Conservation (phyloP, 2,113 vertebrate species). For the Etia nguti region DNA sequence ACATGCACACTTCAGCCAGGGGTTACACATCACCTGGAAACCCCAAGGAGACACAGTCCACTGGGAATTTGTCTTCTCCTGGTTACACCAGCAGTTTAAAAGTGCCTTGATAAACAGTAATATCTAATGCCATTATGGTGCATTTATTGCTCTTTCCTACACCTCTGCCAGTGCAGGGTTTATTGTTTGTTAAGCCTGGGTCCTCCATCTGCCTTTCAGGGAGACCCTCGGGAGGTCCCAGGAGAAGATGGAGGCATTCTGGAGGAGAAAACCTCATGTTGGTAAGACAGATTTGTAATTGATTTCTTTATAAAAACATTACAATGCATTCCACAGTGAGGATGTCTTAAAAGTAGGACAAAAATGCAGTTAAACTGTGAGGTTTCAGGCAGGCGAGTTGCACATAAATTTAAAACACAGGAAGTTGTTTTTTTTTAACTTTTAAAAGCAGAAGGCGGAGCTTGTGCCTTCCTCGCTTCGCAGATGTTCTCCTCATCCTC, state of each 20-base stretch:
- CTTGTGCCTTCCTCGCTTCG: not conserved
- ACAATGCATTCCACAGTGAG: not conserved
- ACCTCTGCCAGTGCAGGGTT: not conserved
- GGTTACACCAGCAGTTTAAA: not conserved
- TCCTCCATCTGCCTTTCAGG: constrained; percentile 31
- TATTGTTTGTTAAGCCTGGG: not conserved
- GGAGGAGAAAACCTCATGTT: constrained; percentile 27
- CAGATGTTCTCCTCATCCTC: not conserved
- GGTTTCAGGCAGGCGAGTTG: not conserved
- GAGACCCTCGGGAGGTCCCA: constrained; percentile 33
- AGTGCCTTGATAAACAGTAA: not conserved
- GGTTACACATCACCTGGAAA: not conserved
- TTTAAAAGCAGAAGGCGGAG: not conserved
- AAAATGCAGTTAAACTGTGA: not conserved
- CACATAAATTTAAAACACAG: not conserved
- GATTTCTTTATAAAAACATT: not conserved
- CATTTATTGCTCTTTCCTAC: not conserved
- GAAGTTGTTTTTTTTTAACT: rapidly evolving
- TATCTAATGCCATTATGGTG: not conserved
- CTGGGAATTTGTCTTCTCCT: not conserved
- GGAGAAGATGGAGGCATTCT: constrained; percentile 62
- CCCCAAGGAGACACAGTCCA: not conserved
- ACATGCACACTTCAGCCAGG: not conserved
- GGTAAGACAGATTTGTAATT: constrained; percentile 1
- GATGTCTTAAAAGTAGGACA: not conserved